These are phyloP conservation scores for Brachyhypopomus occidentalis DNA, from an alignment of 2,113 vertebrate genomes.

Conservation along the genomic window DNA sequence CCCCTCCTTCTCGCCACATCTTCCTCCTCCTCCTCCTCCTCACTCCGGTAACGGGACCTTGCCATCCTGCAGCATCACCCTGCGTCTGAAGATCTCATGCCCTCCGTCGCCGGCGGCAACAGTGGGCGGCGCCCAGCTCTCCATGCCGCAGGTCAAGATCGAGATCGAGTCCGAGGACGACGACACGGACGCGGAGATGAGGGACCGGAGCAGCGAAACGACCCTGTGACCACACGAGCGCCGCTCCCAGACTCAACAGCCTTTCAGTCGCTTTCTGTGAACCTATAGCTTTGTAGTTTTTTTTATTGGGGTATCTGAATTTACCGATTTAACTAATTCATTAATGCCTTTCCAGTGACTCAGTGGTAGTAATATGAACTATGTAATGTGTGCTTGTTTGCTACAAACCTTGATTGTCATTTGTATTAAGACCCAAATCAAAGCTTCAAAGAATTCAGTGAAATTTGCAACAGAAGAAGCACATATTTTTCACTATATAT, in stretches of 20 bases:
- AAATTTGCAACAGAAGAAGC: neutral
- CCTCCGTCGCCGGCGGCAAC: slow-evolving; percentile 83
- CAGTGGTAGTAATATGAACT: too few species aligned
- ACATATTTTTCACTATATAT: slow-evolving; percentile 44
- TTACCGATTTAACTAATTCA: too few species aligned
- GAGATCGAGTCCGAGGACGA: slow-evolving; percentile 94
- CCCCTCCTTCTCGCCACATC: slow-evolving; percentile 22
- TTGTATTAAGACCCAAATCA: neutral
- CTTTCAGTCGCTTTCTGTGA: neutral
- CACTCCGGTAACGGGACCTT: slow-evolving; percentile 68
- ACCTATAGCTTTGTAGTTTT: neutral
- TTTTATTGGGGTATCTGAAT: too few species aligned
- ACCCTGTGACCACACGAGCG: slow-evolving; percentile 75
- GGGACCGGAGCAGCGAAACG: slow-evolving; percentile 80
- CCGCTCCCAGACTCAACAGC: neutral
- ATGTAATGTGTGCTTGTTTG: too few species aligned
- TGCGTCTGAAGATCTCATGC: slow-evolving; percentile 98
- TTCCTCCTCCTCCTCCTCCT: slow-evolving; percentile 33
- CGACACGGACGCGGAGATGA: slow-evolving; percentile 79
- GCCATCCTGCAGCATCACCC: slow-evolving; percentile 84
- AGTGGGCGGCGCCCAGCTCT: slow-evolving; percentile 73
- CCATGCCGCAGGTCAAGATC: slow-evolving; percentile 91
- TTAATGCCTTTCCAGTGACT: too few species aligned
- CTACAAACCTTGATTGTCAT: neutral
- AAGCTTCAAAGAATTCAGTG: neutral